Conservation (phyloP, 2,888 invertebrate species). For the Abrostola triplasia region DNA sequence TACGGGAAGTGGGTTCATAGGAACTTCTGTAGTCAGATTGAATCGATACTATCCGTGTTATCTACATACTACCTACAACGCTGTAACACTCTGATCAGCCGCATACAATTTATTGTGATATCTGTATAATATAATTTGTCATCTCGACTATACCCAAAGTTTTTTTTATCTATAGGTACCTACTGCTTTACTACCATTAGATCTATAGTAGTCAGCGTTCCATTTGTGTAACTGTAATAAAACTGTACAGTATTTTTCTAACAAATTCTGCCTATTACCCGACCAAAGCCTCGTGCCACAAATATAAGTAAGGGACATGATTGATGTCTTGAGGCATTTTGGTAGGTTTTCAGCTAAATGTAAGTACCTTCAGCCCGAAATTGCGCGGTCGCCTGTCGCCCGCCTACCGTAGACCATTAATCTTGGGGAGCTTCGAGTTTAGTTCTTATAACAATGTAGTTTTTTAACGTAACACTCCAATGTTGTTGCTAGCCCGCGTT, state of each 20-base stretch:
- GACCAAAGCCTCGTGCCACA: conserved; percentile 28
- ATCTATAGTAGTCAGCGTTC: not conserved
- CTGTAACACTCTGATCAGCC: not conserved
- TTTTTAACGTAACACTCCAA: conserved; percentile 18
- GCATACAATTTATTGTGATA: not conserved
- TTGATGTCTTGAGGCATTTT: conserved; percentile 56
- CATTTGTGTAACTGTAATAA: not conserved
- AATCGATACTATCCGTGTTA: not conserved
- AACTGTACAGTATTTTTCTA: not conserved
- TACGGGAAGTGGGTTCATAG: not conserved
- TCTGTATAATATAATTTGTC: not conserved
- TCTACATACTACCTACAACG: not conserved
- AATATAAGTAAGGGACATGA: conserved; percentile 47
- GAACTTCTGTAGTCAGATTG: not conserved
- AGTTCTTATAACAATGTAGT: conserved; percentile 17
- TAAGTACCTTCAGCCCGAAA: conserved; percentile 30
- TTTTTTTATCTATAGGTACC: too few species aligned
- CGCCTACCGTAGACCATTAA: conserved; percentile 46
- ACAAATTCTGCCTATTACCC: conserved; percentile 9
- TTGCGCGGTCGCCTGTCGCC: conserved; percentile 46
- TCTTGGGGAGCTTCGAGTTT: conserved; percentile 38
- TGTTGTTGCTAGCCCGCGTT: conserved; percentile 3
- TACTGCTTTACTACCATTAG: too few species aligned
- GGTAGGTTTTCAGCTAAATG: conserved; percentile 44
- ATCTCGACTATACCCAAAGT: too few species aligned